Conservation (phyloP, 1,140 invertebrate species). For the Drosophila sucinea region DNA sequence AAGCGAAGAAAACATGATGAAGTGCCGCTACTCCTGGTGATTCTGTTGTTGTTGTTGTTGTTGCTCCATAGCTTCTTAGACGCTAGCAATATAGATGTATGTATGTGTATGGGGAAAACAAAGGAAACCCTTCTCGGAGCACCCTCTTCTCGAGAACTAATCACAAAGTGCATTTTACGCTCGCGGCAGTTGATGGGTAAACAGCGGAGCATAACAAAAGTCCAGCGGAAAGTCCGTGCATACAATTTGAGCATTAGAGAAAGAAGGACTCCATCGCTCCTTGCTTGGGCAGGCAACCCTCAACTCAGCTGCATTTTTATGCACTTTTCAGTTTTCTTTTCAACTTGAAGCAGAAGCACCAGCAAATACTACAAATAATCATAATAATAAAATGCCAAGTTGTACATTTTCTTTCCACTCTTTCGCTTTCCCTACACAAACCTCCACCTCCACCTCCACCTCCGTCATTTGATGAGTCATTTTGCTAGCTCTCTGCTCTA, state of each 20-base stretch:
- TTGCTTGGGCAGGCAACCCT: slow-evolving; percentile 26
- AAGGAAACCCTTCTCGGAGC: slow-evolving; percentile 51
- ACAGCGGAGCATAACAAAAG: slow-evolving; percentile 66
- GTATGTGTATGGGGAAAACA: slow-evolving; percentile 32
- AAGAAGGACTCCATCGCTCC: slow-evolving; percentile 8
- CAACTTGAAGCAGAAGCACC: slow-evolving; percentile 63
- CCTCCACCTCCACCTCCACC: slow-evolving; percentile 11
- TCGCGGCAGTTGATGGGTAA: slow-evolving; percentile 72
- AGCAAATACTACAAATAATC: slow-evolving; percentile 80
- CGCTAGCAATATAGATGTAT: slow-evolving; percentile 28
- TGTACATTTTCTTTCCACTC: slow-evolving; percentile 64
- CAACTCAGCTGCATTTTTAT: slow-evolving; percentile 67
- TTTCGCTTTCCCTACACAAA: slow-evolving; percentile 27
- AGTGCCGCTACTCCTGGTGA: slow-evolving; percentile 41
- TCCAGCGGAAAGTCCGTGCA: slow-evolving; percentile 71
- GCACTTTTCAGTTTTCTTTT: slow-evolving; percentile 78
- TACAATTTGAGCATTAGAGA: slow-evolving; percentile 64
- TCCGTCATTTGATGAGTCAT: slow-evolving; percentile 71
- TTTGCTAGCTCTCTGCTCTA: slow-evolving; percentile 45
- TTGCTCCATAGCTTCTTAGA: slow-evolving; percentile 36
- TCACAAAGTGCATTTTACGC: slow-evolving; percentile 79
- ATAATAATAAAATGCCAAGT: slow-evolving; percentile 81
- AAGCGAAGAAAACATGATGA: slow-evolving; percentile 62
- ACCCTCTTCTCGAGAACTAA: slow-evolving; percentile 67
- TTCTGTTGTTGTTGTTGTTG: slow-evolving; percentile 11